Evolutionary conservation across 2,113 vertebrate species (phyloP).

Genomic region (Psittacula cyanocephala): DNA sequence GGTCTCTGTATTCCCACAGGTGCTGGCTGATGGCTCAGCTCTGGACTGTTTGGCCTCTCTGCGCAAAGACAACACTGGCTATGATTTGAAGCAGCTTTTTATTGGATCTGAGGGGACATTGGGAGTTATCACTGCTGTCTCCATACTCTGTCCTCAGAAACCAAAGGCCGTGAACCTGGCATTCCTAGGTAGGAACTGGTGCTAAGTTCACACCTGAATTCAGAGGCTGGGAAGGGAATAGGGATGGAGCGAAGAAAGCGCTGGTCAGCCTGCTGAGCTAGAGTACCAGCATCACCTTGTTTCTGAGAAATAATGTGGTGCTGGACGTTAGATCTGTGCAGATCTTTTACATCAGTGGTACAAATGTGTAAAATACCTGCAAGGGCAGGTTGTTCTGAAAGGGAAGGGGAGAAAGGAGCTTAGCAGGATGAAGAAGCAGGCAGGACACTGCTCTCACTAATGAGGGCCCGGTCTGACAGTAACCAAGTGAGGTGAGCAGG

Average conservation of each 20-base stretch:
- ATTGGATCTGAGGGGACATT: constrained; percentile 94
- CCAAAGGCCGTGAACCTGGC: constrained; percentile 88
- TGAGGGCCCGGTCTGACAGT: not conserved
- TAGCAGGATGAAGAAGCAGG: not conserved
- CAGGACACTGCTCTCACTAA: not conserved
- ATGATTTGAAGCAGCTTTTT: constrained; percentile 96
- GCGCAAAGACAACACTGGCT: constrained; percentile 96
- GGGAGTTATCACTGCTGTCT: constrained; percentile 90
- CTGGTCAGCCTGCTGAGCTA: not conserved
- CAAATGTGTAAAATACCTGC: not conserved
- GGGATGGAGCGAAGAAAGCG: not conserved
- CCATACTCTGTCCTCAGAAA: constrained; percentile 88
- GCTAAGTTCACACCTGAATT: not conserved
- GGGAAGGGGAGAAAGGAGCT: not conserved
- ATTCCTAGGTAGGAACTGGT: constrained; percentile 82
- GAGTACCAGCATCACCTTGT: not conserved
- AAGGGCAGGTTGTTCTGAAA: not conserved
- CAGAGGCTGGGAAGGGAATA: not conserved
- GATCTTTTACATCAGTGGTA: not conserved
- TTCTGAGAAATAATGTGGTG: not conserved
- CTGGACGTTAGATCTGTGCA: not conserved
- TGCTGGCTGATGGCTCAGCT: constrained; percentile 85
- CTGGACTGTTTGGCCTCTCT: constrained; percentile 86
- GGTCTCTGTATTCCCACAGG: constrained; percentile 66
- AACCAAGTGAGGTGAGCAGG: not conserved